Evolutionary conservation across 2,888 invertebrate genomes (phyloP), one percentile per base, ranked within the genome.

Genomic region (Mimas tiliae): DNA sequence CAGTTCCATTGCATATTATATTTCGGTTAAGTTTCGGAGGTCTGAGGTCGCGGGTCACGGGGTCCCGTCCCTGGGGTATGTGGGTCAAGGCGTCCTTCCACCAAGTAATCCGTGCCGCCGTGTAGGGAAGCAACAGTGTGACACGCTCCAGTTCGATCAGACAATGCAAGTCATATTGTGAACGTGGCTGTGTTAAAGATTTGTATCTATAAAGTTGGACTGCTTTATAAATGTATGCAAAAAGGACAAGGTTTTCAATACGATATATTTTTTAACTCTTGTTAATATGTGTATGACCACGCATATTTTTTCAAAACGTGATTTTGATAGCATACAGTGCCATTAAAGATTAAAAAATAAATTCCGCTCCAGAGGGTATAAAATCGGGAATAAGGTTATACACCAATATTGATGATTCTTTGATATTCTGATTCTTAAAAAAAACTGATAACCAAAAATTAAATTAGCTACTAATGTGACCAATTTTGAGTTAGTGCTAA

Each of bases 41-140:
- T 12, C 53, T 6, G 52, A 62, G 52, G 62, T 50, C 33, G 19
- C 16, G 42, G 48, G 62, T 62, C 64, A 67, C 62, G 27, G 33
- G 27, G 42, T 42, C 62, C 62, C 47, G 33, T 51, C 51, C 58
- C 62, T 51, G 19, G 19, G 38, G 34, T 62, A 62, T 64, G 51
- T 65, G 58, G 67, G 64, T 62, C 67, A 67, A 67, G 67, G 67
- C 51, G 47, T 65, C 50, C 16, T 66, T 33, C 51, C 62, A 12
- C 19, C 34, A 19, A 16, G 62, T 62, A 64, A 67, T 52, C 58
- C 64, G 27, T 62, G 38, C 19, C 55, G 33, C 48, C 4, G 19
- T 34, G 33, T 27, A 58, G 16, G 34, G 42, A 58, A 58, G 42
- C 58, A 58, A 58, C 58, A 58, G 58, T 42, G 11, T 33, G 52